Evolutionary conservation across 2,797 vertebrate species (phyloP), one percentile per base, ranked within the genome.

Genomic region (Lepidocolaptes lacrymiger): DNA sequence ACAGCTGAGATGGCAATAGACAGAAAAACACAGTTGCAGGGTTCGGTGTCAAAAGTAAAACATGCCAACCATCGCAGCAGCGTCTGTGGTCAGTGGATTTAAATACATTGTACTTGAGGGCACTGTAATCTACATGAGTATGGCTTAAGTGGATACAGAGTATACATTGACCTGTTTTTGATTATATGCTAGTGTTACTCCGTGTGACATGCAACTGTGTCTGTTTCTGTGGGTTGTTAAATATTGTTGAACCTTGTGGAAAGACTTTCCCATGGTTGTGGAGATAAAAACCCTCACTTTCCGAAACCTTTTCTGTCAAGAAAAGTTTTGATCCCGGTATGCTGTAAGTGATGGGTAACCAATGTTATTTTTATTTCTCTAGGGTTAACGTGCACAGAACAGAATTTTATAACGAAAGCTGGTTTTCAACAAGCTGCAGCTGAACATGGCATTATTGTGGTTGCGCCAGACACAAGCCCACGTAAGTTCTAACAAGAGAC

Each of bases 361-460:
- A 14, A 4, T 2, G 4, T 2, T 68, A 4, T 26, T 89, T 67
- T 64, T 76, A 4, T 91, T 59, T 95, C 39, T 89, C 27, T 71
- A 99, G 99, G 99, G 30, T 96, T 99, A 96, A 99, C 99, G 3
- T 99, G 99, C 68, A 99, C 99, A 1, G 99, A 99, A 93, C 99
- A 99, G 96, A 99, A 99, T 95, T 99, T 99, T 95, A 99, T 99
- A 97, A 99, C 99, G 0, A 99, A 99, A 97, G 98, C 99, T 9
- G 99, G 98, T 28, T 98, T 98, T 83, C 99, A 99, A 48, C 98
- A 98, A 73, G 97, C 98, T 7, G 99, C 99, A 3, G 98, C 99
- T 6, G 98, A 99, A 54, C 98, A 99, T 4, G 98, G 99, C 82
- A 97, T 99, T 68, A 98, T 99, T 81, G 85, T 99, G 4, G 98